Evolutionary conservation across 2,113 vertebrate genomes (phyloP).

Genomic region (Bos indicus): DNA sequence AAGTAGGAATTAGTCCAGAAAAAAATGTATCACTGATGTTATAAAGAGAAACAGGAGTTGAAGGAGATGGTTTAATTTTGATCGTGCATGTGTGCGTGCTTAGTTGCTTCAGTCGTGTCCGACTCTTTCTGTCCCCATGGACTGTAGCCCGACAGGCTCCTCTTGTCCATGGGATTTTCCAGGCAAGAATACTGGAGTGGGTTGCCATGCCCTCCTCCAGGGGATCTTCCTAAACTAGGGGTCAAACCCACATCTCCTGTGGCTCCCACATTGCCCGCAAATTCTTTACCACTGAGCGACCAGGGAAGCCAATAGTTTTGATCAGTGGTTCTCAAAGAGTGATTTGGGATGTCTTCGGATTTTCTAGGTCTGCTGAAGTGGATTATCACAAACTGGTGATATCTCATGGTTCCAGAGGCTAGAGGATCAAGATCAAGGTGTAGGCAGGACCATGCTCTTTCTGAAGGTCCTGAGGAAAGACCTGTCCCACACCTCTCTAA

Average conservation of each 20-base stretch:
- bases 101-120: neutral
- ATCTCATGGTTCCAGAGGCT: neutral
- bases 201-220: neutral
- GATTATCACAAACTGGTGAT: neutral
- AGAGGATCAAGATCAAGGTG: neutral
- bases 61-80: neutral
- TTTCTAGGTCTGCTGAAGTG: neutral
- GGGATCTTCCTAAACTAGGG: neutral
- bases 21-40: neutral
- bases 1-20: slow-evolving; percentile 16
- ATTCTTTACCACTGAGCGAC: neutral
- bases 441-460: neutral
- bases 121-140: neutral
- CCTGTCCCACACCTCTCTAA: neutral
- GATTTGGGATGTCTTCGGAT: neutral
- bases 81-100: fast-evolving
- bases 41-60: neutral
- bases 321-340: neutral
- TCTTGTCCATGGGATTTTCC: neutral
- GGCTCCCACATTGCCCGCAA: neutral
- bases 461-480: neutral
- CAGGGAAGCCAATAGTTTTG: neutral
- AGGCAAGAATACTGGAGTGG: neutral
- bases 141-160: neutral
- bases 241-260: neutral